Evolutionary conservation across 2,888 invertebrate species (phyloP), one percentile per base, ranked within the genome.

Genomic region (Ectemnius cavifrons): DNA sequence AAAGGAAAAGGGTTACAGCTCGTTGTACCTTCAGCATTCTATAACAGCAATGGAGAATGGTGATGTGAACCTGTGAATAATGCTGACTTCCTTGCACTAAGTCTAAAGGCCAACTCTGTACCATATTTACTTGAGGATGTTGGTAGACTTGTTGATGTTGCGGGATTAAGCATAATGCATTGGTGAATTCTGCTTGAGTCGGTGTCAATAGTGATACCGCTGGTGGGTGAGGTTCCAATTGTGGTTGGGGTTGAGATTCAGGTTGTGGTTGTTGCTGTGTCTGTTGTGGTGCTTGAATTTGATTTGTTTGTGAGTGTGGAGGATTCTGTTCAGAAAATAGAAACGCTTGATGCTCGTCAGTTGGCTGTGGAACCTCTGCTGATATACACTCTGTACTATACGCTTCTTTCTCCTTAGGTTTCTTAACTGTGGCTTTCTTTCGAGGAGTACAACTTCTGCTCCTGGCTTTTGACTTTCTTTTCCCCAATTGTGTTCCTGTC

Each of bases 401-500:
- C 2, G 79, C 18, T 56, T 84, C 79, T 67, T 75, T 78, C 23
- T 73, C 71, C 78, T 78, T 84, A 4, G 74, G 57, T 82, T 89
- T 90, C 23, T 73, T 77, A 0, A 82, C 28, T 5, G 75, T 47
- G 37, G 56, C 66, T 58, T 85, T 89, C 64, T 87, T 90, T 66
- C 86, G 89, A 61, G 14, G 5, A 0, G 27, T 61, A 23, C 57
- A 27, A 28, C 58, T 80, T 61, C 72, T 86, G 49, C 85, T 85
- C n/a, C 18, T 69, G 56, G 82, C 87, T 20, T 59, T 78, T 8
- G 76, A 69, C 67, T 90, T 91, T 23, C 89, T 91, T 65, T 89
- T 91, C 8, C 90, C 90, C 27, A 89, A 83, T 56, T 90, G 90
- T 0, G 91, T 91, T 37, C 91, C 91, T 0, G 91, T 91, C 1